Evolutionary conservation across 2,113 vertebrate species (phyloP).

Genomic region (Carlito syrichta): DNA sequence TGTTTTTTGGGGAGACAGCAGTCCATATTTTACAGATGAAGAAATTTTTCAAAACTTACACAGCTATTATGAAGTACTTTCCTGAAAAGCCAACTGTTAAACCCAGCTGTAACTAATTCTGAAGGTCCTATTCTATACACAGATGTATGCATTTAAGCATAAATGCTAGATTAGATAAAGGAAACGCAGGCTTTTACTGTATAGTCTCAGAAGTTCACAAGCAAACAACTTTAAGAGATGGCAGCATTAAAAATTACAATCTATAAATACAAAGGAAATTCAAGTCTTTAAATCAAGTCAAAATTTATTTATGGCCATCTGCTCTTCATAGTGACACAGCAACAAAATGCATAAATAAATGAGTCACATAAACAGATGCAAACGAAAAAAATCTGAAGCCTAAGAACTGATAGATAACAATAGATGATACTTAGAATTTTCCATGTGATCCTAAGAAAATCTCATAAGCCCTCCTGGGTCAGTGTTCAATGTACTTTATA

Average conservation of each 20-base stretch:
- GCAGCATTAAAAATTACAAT: not conserved
- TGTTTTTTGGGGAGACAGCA: not conserved
- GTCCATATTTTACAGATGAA: not conserved
- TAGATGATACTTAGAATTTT: conserved; percentile 25
- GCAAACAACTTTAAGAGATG: conserved; percentile 23
- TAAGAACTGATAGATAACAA: not conserved
- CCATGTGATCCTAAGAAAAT: not conserved
- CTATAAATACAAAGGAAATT: conserved; percentile 49
- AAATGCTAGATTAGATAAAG: not conserved
- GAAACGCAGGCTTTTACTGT: not conserved
- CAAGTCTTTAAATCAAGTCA: not conserved
- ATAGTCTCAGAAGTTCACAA: conserved; percentile 35
- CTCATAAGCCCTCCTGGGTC: not conserved
- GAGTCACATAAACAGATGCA: conserved; percentile 14
- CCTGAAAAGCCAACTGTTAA: not conserved
- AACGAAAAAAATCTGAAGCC: conserved; percentile 43
- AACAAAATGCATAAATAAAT: conserved; percentile 42
- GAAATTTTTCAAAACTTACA: not conserved
- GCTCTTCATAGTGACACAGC: conserved; percentile 32
- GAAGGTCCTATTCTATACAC: not conserved
- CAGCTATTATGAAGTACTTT: not conserved
- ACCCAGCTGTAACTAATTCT: not conserved
- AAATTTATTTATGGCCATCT: conserved; percentile 3
- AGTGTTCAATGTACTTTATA: not conserved
- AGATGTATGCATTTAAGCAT: not conserved